Conservation (phyloP, 2,113 vertebrate species). For the Rhipidura dahli region DNA sequence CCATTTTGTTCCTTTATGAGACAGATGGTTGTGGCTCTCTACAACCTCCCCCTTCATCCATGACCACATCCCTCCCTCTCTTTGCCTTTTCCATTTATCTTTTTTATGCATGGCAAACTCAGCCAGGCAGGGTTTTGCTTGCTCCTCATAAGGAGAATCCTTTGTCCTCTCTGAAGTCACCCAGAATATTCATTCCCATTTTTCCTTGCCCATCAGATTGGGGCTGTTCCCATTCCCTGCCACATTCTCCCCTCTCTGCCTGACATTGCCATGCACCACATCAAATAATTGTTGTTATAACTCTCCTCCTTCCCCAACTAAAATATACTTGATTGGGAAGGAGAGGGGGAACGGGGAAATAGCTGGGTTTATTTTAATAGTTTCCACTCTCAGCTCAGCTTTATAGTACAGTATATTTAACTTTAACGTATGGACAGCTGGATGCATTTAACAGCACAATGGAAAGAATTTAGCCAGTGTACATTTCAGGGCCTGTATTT, state of each 20-base stretch:
- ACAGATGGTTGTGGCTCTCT: not conserved
- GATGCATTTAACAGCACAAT: conserved; percentile 70
- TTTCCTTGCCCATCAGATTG: not conserved
- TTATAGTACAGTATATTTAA: conserved; percentile 72
- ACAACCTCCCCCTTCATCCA: not conserved
- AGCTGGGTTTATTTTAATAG: conserved; percentile 70
- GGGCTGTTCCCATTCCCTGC: not conserved
- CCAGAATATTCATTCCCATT: not conserved
- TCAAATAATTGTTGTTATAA: conserved; percentile 45
- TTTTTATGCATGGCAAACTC: not conserved
- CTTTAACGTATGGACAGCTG: conserved; percentile 68
- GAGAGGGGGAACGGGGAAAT: conserved; percentile 33
- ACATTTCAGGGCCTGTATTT: conserved; percentile 55
- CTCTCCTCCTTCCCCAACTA: conserved; percentile 46
- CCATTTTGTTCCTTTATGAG: not conserved
- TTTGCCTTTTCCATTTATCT: not conserved
- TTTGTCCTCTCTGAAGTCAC: not conserved
- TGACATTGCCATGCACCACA: conserved; percentile 19
- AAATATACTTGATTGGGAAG: conserved; percentile 58
- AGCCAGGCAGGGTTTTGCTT: not conserved
- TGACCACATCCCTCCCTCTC: not conserved
- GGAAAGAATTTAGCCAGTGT: conserved; percentile 65
- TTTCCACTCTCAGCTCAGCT: conserved; percentile 66
- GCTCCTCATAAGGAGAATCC: not conserved
- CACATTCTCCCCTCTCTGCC: not conserved